A percentile compares a stretch with the other conserved stretches of the same genome.
phyloP scores from a whole-genome alignment of 1,140 invertebrate species.

The Physella acuta region DNA sequence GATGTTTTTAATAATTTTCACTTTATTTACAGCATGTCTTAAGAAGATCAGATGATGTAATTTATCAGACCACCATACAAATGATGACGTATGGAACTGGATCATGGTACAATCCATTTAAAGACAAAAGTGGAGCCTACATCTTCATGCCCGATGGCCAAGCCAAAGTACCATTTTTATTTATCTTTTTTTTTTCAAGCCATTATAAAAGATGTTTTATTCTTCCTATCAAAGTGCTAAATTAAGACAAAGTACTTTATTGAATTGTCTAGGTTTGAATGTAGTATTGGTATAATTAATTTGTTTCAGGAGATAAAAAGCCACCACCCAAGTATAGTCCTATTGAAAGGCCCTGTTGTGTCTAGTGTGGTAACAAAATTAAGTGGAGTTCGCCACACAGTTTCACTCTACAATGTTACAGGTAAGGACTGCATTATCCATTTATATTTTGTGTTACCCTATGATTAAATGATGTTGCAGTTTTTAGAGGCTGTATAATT shows the following conservation, averaged over 20 bases:
- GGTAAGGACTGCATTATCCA: slow-evolving; percentile 32
- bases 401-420: slow-evolving; percentile 67
- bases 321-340: slow-evolving; percentile 62
- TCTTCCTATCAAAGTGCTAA: too few relatives aligned
- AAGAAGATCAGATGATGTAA: slow-evolving; percentile 25
- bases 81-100: slow-evolving; percentile 68
- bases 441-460: too few relatives aligned
- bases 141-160: slow-evolving; percentile 87
- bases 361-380: slow-evolving; percentile 73
- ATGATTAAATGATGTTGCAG: neutral
- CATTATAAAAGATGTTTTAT: too few relatives aligned
- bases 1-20: neutral
- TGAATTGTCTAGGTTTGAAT: too few relatives aligned
- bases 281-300: too few relatives aligned
- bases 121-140: slow-evolving; percentile 85
- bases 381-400: slow-evolving; percentile 71
- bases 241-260: too few relatives aligned
- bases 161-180: slow-evolving; percentile 44
- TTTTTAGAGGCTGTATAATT: neutral
- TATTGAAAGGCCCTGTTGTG: slow-evolving; percentile 70
- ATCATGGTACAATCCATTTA: slow-evolving; percentile 52
- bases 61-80: slow-evolving; percentile 66
- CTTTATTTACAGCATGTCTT: slow-evolving; percentile 21
- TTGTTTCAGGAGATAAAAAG: slow-evolving; percentile 21
- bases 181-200: slow-evolving; percentile 11